Evolutionary conservation across 2,888 invertebrate species (phyloP).

Genomic region (Drosophila anomelani): DNA sequence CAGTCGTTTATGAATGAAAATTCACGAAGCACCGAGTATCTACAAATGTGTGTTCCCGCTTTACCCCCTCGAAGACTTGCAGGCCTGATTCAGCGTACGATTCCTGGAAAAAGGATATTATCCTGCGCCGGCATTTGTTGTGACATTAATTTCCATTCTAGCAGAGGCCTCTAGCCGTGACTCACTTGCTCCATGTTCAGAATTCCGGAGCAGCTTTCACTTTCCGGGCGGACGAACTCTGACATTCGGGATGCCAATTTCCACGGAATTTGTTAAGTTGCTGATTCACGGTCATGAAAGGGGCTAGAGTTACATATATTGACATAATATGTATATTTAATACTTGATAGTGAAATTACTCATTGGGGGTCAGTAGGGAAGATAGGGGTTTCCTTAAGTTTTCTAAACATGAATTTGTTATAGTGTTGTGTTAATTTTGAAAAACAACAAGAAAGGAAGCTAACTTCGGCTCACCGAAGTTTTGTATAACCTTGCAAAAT

Average conservation of each 20-base stretch:
- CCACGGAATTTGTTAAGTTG: slow-evolving; percentile 45
- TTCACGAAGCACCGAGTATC: slow-evolving; percentile 5
- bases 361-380: background rate
- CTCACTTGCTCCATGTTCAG: slow-evolving; percentile 53
- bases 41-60: slow-evolving; percentile 9
- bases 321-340: slow-evolving; percentile 6
- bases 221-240: slow-evolving; percentile 58
- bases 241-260: slow-evolving; percentile 65
- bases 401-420: background rate
- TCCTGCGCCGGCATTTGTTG: slow-evolving; percentile 76
- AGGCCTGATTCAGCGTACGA: slow-evolving; percentile 70
- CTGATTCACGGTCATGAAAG: slow-evolving; percentile 53
- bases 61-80: background rate
- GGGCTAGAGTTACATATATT: background rate
- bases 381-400: background rate
- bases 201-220: slow-evolving; percentile 56
- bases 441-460: no score
- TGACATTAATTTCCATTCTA: slow-evolving; percentile 52
- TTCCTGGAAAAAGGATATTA: slow-evolving; percentile 81
- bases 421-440: background rate
- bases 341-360: slow-evolving; percentile 3
- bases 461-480: no score
- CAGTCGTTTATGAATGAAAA: slow-evolving; percentile 80
- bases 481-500: no score
- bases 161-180: slow-evolving; percentile 55